Evolutionary conservation across 2,113 vertebrate genomes (phyloP).

Genomic region (Mesoclemmys tuberculata): DNA sequence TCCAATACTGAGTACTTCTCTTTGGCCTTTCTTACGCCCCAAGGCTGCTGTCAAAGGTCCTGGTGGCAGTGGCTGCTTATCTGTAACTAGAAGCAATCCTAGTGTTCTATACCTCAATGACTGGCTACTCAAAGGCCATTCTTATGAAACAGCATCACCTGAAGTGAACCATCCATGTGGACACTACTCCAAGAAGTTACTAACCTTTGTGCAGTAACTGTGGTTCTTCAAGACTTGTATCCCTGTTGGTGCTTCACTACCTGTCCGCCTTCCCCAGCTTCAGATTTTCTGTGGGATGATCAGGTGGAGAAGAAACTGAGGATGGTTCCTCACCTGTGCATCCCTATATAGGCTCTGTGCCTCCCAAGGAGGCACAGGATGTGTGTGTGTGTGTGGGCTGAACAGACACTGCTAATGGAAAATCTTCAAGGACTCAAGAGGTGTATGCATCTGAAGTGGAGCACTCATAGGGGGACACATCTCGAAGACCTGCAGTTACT

Average conservation of each 20-base stretch:
- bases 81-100: no score
- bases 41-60: no score
- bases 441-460: neutral
- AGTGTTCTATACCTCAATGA: neutral
- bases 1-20: no score
- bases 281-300: neutral
- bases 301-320: neutral
- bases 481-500: neutral
- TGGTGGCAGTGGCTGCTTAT: no score
- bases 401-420: neutral
- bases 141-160: neutral
- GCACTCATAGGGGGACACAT: neutral
- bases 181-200: neutral
- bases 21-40: no score
- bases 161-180: neutral
- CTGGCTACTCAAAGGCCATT: neutral
- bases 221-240: neutral
- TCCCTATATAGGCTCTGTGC: neutral
- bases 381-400: neutral
- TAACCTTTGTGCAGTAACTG: neutral
- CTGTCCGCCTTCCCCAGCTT: neutral
- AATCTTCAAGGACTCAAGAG: neutral
- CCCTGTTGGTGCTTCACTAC: neutral
- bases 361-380: neutral
- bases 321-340: no score